A percentile compares a stretch with the other conserved stretches of the same genome.
Evolutionary conservation across 2,888 invertebrate genomes (phyloP).

Genomic region (Thymelicus lineola): DNA sequence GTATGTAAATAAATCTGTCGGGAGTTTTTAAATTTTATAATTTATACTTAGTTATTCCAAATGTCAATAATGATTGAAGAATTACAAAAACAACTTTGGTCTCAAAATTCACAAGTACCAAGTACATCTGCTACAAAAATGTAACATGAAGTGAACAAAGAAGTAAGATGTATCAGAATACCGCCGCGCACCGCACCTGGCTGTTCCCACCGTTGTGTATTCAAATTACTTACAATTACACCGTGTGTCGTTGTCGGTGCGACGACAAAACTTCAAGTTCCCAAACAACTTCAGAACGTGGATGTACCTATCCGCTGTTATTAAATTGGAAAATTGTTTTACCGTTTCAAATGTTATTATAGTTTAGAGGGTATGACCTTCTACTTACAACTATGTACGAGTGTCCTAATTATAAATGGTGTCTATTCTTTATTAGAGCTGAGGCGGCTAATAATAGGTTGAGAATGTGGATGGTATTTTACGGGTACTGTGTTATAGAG

Average conservation of each 20-base stretch:
- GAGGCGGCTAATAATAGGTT: too few relatives aligned
- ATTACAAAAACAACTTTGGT: not conserved
- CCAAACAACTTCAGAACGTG: slow-evolving; percentile 27
- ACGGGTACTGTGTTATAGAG: too few relatives aligned
- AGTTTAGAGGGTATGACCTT: not conserved
- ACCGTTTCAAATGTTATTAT: not conserved
- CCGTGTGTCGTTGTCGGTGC: slow-evolving; percentile 29
- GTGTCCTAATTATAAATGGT: too few relatives aligned
- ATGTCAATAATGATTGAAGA: not conserved
- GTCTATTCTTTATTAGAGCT: too few relatives aligned
- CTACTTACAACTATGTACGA: not conserved
- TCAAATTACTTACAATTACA: slow-evolving; percentile 46
- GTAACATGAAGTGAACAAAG: not conserved
- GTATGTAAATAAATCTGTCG: too few relatives aligned
- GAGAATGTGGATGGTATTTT: too few relatives aligned
- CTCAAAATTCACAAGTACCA: not conserved
- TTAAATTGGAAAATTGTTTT: slow-evolving; percentile 30
- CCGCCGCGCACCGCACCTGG: slow-evolving; percentile 44
- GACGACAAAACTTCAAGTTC: slow-evolving; percentile 43
- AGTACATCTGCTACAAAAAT: not conserved
- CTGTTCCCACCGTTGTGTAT: slow-evolving; percentile 50
- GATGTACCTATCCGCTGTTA: slow-evolving; percentile 23
- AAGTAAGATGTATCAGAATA: slow-evolving; percentile 44
- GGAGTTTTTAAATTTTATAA: too few relatives aligned
- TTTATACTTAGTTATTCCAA: too few relatives aligned